Evolutionary conservation across 2,888 invertebrate species (phyloP).

Genomic region (Zygothrica quintamaculata): DNA sequence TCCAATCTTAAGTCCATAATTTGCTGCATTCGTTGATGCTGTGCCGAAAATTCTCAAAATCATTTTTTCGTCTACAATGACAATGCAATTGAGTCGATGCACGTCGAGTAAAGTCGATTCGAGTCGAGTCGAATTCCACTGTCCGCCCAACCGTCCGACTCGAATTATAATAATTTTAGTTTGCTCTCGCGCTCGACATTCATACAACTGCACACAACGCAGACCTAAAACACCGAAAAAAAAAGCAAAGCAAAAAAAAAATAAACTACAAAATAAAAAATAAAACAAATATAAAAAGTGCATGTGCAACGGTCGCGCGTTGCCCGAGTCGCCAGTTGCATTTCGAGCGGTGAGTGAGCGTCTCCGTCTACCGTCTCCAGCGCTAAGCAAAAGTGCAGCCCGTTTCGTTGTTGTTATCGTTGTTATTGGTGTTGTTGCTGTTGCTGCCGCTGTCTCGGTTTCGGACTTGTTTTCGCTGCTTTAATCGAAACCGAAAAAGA

Average conservation of each 20-base stretch:
- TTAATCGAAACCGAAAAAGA: conserved; percentile 59
- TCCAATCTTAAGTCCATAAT: conserved; percentile 45
- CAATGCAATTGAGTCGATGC: conserved; percentile 76
- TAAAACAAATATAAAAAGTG: conserved; percentile 64
- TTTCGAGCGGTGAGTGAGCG: conserved; percentile 80
- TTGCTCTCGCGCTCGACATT: conserved; percentile 68
- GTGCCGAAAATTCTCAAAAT: conserved; percentile 67
- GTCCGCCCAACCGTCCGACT: conserved; percentile 35
- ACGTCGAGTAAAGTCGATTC: conserved; percentile 61
- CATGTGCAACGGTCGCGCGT: conserved; percentile 81
- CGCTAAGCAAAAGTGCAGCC: conserved; percentile 60
- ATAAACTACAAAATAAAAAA: conserved; percentile 35
- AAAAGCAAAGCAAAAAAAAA: conserved; percentile 39
- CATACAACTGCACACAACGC: conserved; percentile 57
- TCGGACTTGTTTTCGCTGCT: conserved; percentile 61
- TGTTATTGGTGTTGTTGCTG: conserved; percentile 17
- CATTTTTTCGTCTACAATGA: conserved; percentile 70
- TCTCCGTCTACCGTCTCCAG: conserved; percentile 68
- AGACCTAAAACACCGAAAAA: conserved; percentile 35
- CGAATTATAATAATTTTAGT: conserved; percentile 70
- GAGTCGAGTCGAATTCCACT: conserved; percentile 60
- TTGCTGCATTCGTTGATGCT: conserved; percentile 35
- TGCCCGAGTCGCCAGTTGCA: conserved; percentile 75
- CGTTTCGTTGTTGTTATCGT: conserved; percentile 15
- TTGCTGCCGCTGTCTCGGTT: conserved; percentile 34